phyloP scores from a whole-genome alignment of 2,113 vertebrate species.

The Anhinga anhinga region DNA sequence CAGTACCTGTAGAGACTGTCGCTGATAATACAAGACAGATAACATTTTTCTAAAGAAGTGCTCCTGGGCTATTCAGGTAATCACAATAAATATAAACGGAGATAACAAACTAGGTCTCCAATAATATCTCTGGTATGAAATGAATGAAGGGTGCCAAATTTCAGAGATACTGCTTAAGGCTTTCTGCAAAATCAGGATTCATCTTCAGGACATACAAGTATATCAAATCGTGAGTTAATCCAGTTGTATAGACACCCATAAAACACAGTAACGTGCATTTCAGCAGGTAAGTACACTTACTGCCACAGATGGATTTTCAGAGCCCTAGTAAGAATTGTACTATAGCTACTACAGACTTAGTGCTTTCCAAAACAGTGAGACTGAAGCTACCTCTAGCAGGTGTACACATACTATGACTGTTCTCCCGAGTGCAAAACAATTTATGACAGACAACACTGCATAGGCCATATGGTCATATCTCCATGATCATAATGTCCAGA shows the following conservation, averaged over 20 bases:
- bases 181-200: neutral
- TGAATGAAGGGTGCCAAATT: neutral
- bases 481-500: neutral
- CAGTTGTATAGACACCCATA: neutral
- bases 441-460: neutral
- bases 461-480: neutral
- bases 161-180: neutral
- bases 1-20: neutral
- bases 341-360: neutral
- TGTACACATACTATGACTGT: neutral
- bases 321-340: neutral
- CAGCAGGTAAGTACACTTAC: neutral
- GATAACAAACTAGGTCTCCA: neutral
- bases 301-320: neutral
- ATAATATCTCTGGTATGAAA: neutral
- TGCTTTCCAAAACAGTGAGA: neutral
- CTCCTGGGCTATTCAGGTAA: neutral
- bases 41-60: neutral
- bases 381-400: neutral
- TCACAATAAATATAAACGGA: neutral
- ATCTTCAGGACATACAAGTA: neutral
- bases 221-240: neutral
- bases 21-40: neutral
- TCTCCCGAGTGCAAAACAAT: neutral
- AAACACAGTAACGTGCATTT: neutral